These are phyloP conservation scores for Idaea aversata DNA, from an alignment of 2,888 invertebrate genomes.

Conservation along the genomic window DNA sequence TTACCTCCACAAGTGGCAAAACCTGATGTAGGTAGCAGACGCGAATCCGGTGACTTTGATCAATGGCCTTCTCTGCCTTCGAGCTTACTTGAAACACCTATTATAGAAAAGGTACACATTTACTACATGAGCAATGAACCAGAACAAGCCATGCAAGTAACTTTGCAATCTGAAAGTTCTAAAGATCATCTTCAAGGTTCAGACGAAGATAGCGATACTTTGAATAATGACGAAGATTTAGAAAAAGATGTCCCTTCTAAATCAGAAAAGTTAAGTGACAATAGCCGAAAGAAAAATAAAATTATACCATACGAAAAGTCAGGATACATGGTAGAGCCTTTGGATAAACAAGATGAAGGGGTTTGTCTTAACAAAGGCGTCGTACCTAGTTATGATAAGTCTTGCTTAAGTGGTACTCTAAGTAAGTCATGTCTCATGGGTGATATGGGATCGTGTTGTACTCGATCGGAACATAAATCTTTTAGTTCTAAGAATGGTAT, in stretches of 20 bases:
- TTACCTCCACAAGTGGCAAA: slow-evolving; percentile 77
- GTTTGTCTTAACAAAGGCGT: slow-evolving; percentile 63
- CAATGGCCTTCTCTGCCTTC: slow-evolving; percentile 92
- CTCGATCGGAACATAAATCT: slow-evolving; percentile 64
- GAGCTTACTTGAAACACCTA: slow-evolving; percentile 84
- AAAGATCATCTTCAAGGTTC: slow-evolving; percentile 83
- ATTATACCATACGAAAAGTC: slow-evolving; percentile 74
- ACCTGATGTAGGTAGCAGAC: slow-evolving; percentile 50
- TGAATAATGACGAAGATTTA: slow-evolving; percentile 83
- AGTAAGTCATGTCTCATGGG: slow-evolving; percentile 72
- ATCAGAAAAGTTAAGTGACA: slow-evolving; percentile 60
- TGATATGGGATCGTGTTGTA: slow-evolving; percentile 70
- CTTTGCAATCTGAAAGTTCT: slow-evolving; percentile 84
- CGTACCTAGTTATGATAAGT: slow-evolving; percentile 71
- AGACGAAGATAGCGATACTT: slow-evolving; percentile 84
- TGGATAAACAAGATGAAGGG: slow-evolving; percentile 64
- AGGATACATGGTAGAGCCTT: slow-evolving; percentile 74
- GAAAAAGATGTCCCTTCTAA: slow-evolving; percentile 78
- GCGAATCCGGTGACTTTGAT: slow-evolving; percentile 84
- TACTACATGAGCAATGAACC: slow-evolving; percentile 89
- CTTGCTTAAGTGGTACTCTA: slow-evolving; percentile 71
- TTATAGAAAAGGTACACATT: slow-evolving; percentile 88
- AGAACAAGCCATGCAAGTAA: slow-evolving; percentile 88
- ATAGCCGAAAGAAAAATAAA: slow-evolving; percentile 60
- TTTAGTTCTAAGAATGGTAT: slow-evolving; percentile 58